Percentiles rank a stretch among this genome's conserved stretches.
Evolutionary conservation across 2,113 vertebrate species (phyloP).

Genomic region (Gallinago paraguaiae): DNA sequence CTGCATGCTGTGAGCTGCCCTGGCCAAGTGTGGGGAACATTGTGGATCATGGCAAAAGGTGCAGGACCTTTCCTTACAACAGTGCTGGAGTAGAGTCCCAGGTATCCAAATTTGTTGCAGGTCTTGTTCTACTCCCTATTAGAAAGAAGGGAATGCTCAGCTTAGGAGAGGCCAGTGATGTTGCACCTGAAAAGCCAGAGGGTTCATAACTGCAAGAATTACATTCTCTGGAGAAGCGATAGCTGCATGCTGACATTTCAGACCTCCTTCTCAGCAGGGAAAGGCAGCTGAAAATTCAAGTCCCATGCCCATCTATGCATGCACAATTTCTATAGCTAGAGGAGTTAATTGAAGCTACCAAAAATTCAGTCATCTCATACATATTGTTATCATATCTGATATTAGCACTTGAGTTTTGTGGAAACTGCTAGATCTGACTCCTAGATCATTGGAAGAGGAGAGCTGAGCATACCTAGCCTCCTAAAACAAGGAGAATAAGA

Average conservation of each 20-base stretch:
- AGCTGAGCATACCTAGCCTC: neutral
- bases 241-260: neutral
- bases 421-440: neutral
- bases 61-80: fast-evolving
- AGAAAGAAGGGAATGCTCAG: neutral
- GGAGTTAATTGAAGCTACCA: neutral
- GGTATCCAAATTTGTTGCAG: neutral
- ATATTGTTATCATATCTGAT: neutral
- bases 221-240: neutral
- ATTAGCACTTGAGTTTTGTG: neutral
- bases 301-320: neutral
- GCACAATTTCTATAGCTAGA: neutral
- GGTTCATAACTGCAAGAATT: neutral
- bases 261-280: neutral
- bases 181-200: neutral
- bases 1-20: neutral
- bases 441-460: neutral
- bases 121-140: neutral
- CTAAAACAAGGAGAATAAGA: neutral
- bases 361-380: neutral
- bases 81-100: neutral
- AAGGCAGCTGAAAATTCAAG: neutral
- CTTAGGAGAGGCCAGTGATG: neutral
- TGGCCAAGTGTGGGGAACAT: neutral
- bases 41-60: neutral